phyloP scores from a whole-genome alignment of 2,113 vertebrate species.

The Neolamprologus longior region DNA sequence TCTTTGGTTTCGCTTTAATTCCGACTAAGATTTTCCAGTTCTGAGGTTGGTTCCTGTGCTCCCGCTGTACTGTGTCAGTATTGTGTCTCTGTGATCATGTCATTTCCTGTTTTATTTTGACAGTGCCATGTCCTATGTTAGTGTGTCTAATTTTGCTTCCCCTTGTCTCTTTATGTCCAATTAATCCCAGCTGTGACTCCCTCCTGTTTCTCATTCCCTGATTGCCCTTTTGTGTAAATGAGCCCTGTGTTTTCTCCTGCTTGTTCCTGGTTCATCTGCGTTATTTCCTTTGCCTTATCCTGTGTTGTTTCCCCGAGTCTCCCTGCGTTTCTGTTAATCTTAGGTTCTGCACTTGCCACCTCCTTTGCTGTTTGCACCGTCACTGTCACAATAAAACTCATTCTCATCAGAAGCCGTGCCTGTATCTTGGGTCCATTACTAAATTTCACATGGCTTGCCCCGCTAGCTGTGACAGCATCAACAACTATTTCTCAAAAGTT shows the following conservation, averaged over 20 bases:
- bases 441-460: background rate
- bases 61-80: background rate
- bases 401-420: background rate
- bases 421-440: background rate
- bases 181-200: background rate
- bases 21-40: background rate
- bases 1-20: background rate
- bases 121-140: background rate
- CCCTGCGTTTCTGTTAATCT: accelerated
- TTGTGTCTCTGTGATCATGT: background rate
- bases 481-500: background rate
- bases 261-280: accelerated
- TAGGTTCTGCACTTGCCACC: background rate
- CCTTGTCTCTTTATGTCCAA: background rate
- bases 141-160: accelerated
- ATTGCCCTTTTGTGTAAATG: background rate
- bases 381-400: background rate
- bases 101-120: background rate
- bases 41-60: background rate
- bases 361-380: background rate
- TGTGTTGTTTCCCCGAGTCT: background rate
- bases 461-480: accelerated
- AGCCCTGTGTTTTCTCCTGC: background rate
- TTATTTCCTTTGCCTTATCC: background rate
- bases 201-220: background rate